Percentiles rank a stretch among this genome's conserved stretches.
Conservation (phyloP, 2,797 vertebrate genomes). For the Furcifer pardalis region DNA sequence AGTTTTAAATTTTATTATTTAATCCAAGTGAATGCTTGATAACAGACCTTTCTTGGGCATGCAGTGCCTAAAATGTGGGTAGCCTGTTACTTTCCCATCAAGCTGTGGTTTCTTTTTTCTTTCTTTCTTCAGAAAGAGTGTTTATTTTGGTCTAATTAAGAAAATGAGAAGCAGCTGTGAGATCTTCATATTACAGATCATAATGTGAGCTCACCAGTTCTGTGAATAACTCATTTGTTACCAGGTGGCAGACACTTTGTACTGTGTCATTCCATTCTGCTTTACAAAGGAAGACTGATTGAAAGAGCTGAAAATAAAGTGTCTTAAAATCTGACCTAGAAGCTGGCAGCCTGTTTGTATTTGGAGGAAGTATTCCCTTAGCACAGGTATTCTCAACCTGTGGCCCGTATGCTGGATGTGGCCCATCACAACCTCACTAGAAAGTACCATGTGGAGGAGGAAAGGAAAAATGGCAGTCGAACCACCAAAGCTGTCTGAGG, state of each 20-base stretch:
- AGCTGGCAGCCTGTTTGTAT: slow-evolving; percentile 19
- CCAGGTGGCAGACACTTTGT: slow-evolving; percentile 51
- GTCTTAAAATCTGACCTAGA: slow-evolving; percentile 25
- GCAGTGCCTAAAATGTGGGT: slow-evolving; percentile 4
- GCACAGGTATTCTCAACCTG: no score
- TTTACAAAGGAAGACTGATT: slow-evolving; percentile 54
- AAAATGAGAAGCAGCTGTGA: slow-evolving; percentile 72
- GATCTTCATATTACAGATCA: slow-evolving; percentile 56
- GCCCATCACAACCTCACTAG: no score
- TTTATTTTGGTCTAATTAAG: slow-evolving; percentile 40
- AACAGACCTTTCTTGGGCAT: slow-evolving; percentile 42
- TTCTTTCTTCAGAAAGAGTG: not conserved
- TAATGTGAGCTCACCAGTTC: slow-evolving; percentile 58
- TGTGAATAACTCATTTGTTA: slow-evolving; percentile 71
- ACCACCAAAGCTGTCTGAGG: no score
- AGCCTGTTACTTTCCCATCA: slow-evolving; percentile 8
- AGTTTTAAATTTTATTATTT: not conserved
- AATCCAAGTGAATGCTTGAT: slow-evolving; percentile 19
- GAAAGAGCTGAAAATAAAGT: slow-evolving; percentile 56
- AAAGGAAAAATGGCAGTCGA: no score
- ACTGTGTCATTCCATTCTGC: slow-evolving; percentile 53
- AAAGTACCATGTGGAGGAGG: no score
- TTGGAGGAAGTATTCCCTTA: slow-evolving; percentile 22
- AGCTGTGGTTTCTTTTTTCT: not conserved
- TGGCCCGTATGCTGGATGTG: no score